Conservation (phyloP, 2,888 invertebrate genomes). For the Eristalis arbustorum region DNA sequence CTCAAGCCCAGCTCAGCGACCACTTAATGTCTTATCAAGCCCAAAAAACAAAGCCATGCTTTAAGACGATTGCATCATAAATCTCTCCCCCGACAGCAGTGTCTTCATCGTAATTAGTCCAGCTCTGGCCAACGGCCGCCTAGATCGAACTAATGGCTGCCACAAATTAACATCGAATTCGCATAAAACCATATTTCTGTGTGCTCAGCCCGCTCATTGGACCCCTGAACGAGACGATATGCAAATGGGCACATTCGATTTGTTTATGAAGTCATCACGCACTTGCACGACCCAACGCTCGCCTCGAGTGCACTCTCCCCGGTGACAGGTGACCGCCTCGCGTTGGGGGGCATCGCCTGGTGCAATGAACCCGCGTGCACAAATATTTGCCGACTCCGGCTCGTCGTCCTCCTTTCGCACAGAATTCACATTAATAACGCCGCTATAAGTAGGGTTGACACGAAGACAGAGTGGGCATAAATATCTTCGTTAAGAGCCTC, state of each 20-base stretch:
- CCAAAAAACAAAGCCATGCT: background rate
- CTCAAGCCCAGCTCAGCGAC: background rate
- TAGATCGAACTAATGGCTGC: background rate
- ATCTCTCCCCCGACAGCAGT: background rate
- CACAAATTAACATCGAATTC: background rate
- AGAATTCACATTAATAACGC: background rate
- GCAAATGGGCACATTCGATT: too few species aligned
- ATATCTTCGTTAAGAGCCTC: constrained; percentile 16
- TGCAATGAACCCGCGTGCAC: background rate
- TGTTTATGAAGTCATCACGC: too few species aligned
- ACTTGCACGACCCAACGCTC: too few species aligned
- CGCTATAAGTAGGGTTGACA: background rate
- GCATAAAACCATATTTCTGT: background rate
- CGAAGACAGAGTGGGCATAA: constrained; percentile 22
- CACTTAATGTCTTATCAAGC: background rate
- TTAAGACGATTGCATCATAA: background rate
- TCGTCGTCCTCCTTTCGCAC: background rate
- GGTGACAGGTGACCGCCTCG: too few species aligned
- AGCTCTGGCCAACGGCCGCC: too few species aligned
- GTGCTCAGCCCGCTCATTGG: background rate
- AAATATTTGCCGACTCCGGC: background rate
- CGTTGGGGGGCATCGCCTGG: background rate
- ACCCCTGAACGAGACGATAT: too few species aligned
- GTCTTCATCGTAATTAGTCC: background rate
- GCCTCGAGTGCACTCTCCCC: too few species aligned